phyloP scores from a whole-genome alignment of 2,797 vertebrate species.

The Remorina albescens region DNA sequence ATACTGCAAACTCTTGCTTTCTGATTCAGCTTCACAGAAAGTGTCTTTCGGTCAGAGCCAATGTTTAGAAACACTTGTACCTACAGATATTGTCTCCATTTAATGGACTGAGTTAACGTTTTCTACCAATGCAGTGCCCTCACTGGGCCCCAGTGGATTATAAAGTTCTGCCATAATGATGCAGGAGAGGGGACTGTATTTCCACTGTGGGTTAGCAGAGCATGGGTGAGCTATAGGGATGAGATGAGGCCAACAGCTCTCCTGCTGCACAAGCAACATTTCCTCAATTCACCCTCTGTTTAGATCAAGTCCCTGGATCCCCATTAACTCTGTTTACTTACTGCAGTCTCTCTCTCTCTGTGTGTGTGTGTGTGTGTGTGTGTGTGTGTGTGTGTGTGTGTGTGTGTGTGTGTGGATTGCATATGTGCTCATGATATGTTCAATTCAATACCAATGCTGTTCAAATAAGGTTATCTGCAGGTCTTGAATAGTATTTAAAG shows the following conservation, averaged over 20 bases:
- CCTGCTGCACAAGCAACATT: conserved; percentile 57
- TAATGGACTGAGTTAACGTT: conserved; percentile 54
- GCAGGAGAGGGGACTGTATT: conserved; percentile 37
- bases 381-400: conserved; percentile 17
- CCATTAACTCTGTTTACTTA: conserved; percentile 74
- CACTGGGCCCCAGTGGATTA: conserved; percentile 43
- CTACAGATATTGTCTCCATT: conserved; percentile 32
- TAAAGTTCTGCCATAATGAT: conserved; percentile 60
- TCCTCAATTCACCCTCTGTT: conserved; percentile 60
- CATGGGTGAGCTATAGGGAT: conserved; percentile 54
- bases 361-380: conserved; percentile 4
- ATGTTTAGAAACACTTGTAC: conserved; percentile 44
- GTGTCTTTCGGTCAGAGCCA: not conserved
- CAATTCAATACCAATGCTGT: conserved; percentile 17
- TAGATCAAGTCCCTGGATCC: conserved; percentile 64
- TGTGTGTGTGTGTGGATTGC: conserved; percentile 10
- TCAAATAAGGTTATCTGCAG: not conserved
- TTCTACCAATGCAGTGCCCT: conserved; percentile 40
- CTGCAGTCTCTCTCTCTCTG: conserved; percentile 48
- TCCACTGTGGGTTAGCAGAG: conserved; percentile 58
- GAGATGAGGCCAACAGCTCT: conserved; percentile 59
- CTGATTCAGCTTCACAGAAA: conserved; percentile 6
- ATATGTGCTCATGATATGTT: conserved; percentile 24
- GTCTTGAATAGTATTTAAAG: not conserved
- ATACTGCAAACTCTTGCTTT: not conserved